Conservation (phyloP, 2,113 vertebrate species). For the Amphiprion percula region DNA sequence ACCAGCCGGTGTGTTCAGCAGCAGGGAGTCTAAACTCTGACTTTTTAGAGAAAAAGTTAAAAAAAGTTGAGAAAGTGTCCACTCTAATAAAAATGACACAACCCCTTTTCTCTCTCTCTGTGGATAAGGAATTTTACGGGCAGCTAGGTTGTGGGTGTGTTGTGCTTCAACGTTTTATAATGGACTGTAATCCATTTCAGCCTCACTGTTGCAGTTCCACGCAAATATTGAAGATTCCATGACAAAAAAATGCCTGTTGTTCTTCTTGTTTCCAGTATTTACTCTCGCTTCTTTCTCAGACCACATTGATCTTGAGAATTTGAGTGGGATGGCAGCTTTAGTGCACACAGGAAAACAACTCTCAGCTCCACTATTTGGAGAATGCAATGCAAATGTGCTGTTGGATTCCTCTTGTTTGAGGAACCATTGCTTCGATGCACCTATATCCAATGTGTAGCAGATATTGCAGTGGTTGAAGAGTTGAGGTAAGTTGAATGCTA, state of each 20-base stretch:
- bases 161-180: not conserved
- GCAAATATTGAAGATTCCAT: constrained; percentile 21
- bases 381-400: not conserved
- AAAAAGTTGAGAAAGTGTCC: constrained; percentile 22
- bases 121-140: not conserved
- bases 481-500: not conserved
- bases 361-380: constrained; percentile 10
- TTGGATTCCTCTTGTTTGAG: not conserved
- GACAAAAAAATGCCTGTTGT: not conserved
- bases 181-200: constrained; percentile 29
- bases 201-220: constrained; percentile 30
- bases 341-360: not conserved
- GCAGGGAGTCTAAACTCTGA: constrained; percentile 21
- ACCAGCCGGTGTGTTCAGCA: constrained; percentile 14
- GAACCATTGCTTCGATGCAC: not conserved
- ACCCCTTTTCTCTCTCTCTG: not conserved
- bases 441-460: not conserved
- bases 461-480: not conserved
- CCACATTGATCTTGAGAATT: constrained; percentile 44
- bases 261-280: constrained; percentile 51
- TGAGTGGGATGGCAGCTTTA: constrained; percentile 43
- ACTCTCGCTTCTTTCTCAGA: constrained; percentile 51
- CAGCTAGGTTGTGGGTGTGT: constrained; percentile 23
- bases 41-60: constrained; percentile 43
- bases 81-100: not conserved